Evolutionary conservation across 35 echinoderm and acorn worm species (phyloP).

Genomic region (Apostichopus japonicus): DNA sequence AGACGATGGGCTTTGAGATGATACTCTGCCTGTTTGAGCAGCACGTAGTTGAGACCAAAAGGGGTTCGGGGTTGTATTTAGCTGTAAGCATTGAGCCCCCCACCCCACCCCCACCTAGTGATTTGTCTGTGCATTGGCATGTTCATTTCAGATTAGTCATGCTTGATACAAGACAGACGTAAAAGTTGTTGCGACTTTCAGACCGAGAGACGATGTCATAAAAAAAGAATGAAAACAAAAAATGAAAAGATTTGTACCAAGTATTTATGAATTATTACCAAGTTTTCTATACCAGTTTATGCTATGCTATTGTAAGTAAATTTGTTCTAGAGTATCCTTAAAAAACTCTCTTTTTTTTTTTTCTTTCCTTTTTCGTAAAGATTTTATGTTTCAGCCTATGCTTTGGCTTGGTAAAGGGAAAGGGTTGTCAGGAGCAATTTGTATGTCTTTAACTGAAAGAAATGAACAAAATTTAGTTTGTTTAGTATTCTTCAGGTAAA

Average conservation of each 20-base stretch:
- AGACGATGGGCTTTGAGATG: no score
- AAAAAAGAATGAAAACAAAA: neutral
- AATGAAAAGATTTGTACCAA: slow-evolving; percentile 34
- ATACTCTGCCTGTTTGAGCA: no score
- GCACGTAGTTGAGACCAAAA: no score
- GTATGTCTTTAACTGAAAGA: no score
- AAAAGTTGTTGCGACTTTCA: neutral
- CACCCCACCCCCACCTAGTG: no score
- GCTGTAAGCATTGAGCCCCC: no score
- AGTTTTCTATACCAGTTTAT: slow-evolving; percentile 43
- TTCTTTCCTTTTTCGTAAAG: neutral
- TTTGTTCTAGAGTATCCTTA: neutral
- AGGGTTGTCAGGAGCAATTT: no score
- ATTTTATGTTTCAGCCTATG: neutral
- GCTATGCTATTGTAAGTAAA: slow-evolving; percentile 30
- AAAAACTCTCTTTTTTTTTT: neutral
- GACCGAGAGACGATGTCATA: neutral
- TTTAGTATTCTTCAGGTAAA: neutral
- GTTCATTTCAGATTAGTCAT: no score
- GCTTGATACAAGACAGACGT: no score
- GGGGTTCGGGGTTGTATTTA: no score
- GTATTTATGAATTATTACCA: slow-evolving; percentile 46
- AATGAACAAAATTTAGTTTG: no score
- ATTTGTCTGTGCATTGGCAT: no score
- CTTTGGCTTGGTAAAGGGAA: neutral